A percentile compares a stretch with the other conserved stretches of the same genome.
Evolutionary conservation across 2,797 vertebrate genomes (phyloP).

Genomic region (Lagodon rhomboides): DNA sequence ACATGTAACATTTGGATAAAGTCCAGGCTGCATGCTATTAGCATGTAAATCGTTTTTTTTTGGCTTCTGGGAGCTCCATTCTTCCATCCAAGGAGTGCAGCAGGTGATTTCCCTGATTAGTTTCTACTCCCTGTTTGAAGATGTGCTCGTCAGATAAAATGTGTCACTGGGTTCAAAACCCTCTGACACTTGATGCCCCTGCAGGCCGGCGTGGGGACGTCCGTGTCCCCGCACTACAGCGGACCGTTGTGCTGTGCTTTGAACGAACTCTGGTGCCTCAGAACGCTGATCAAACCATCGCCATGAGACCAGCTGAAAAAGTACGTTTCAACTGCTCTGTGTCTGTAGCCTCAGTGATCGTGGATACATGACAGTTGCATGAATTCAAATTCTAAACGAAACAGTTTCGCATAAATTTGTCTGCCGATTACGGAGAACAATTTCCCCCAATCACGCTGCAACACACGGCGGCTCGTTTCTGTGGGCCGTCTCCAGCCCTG

Average conservation of each 20-base stretch:
- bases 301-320: neutral
- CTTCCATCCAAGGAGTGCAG: neutral
- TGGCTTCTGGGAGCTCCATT: neutral
- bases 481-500: slow-evolving; percentile 8
- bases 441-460: neutral
- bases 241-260: neutral
- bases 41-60: neutral
- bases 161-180: neutral
- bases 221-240: neutral
- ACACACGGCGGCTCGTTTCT: neutral
- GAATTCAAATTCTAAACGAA: slow-evolving; percentile 4
- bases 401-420: neutral
- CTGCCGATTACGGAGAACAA: neutral
- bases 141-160: neutral
- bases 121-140: neutral
- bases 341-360: neutral
- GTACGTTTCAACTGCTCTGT: neutral
- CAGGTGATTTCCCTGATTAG: slow-evolving; percentile 8
- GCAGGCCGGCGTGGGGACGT: neutral
- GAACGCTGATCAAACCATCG: neutral
- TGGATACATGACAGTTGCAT: neutral
- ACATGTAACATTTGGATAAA: neutral
- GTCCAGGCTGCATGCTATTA: neutral
- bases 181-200: neutral
- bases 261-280: neutral